These are phyloP conservation scores for Ypsolopha scabrella DNA, from an alignment of 2,888 invertebrate genomes.

Conservation along the genomic window DNA sequence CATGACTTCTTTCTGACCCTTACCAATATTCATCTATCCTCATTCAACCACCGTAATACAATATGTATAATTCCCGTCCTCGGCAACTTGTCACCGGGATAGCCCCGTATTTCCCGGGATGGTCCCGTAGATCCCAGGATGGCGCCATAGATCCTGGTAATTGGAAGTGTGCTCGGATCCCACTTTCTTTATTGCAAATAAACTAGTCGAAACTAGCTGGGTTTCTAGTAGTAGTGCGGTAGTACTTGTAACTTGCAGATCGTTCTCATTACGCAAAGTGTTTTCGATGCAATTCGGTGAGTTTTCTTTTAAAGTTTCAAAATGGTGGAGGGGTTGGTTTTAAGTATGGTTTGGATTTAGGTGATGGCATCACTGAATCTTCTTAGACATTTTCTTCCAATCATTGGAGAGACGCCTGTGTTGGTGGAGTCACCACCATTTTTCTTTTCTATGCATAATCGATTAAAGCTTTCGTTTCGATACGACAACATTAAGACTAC, in stretches of 20 bases:
- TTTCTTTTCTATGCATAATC: too few relatives aligned
- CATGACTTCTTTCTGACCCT: background rate
- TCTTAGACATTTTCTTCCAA: too few relatives aligned
- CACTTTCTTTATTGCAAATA: constrained; percentile 70
- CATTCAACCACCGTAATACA: constrained; percentile 16
- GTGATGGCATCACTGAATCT: too few relatives aligned
- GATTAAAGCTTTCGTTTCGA: too few relatives aligned
- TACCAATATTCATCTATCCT: background rate
- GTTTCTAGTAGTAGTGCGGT: constrained; percentile 24
- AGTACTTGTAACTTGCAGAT: constrained; percentile 15
- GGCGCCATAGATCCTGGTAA: constrained; percentile 32
- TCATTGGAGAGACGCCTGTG: too few relatives aligned
- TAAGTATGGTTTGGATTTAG: too few relatives aligned
- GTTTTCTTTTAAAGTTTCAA: constrained; percentile 2
- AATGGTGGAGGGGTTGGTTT: background rate
- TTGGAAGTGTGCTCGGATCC: constrained; percentile 65
- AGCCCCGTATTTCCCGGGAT: constrained; percentile 65
- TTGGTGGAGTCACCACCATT: too few relatives aligned
- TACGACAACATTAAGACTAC: too few relatives aligned
- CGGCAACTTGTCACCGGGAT: constrained; percentile 62
- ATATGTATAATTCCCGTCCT: constrained; percentile 60
- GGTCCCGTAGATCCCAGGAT: constrained; percentile 54
- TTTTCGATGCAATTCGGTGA: constrained; percentile 43
- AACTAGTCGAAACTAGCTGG: constrained; percentile 61
- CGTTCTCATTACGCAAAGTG: constrained; percentile 51